A percentile compares a stretch with the other conserved stretches of the same genome.
phyloP scores from a whole-genome alignment of 2,888 invertebrate species.

The Cosmorhoe ocellata region DNA sequence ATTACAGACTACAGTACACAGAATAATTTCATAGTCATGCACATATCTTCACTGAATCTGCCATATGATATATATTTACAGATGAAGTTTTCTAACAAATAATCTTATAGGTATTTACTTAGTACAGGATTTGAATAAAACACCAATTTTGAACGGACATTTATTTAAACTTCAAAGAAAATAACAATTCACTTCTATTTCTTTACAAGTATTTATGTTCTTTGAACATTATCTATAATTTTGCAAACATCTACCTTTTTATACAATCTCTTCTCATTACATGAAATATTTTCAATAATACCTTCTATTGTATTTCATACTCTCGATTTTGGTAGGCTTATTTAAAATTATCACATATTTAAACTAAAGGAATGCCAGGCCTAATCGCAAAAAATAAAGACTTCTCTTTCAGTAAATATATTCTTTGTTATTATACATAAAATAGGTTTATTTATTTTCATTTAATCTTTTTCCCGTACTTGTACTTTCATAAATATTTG shows the following conservation, averaged over 20 bases:
- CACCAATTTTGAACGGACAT: conserved; percentile 71
- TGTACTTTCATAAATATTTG: conserved; percentile 43
- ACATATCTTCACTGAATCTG: too few relatives aligned
- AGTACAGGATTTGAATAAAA: conserved; percentile 37
- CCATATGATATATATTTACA: too few relatives aligned
- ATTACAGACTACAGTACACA: too few relatives aligned
- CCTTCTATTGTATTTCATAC: conserved; percentile 13
- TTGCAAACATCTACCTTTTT: conserved; percentile 24
- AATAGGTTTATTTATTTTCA: conserved; percentile 30
- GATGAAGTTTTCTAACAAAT: too few relatives aligned
- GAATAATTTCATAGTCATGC: too few relatives aligned
- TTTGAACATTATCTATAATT: conserved; percentile 44
- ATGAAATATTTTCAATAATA: conserved; percentile 23
- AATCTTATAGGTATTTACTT: too few relatives aligned
- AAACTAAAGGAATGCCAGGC: conserved; percentile 33
- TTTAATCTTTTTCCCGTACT: conserved; percentile 43
- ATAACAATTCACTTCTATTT: conserved; percentile 67
- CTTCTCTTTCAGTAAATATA: conserved; percentile 30
- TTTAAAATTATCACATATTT: conserved; percentile 33
- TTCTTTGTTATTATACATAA: conserved; percentile 31
- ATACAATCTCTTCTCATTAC: conserved; percentile 20
- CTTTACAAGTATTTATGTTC: conserved; percentile 41
- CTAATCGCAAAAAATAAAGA: conserved; percentile 32
- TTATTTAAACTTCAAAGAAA: conserved; percentile 78
- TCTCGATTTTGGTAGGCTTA: conserved; percentile 27